Conservation (phyloP, 1,140 invertebrate genomes). For the Ctenoplectra terminalis region DNA sequence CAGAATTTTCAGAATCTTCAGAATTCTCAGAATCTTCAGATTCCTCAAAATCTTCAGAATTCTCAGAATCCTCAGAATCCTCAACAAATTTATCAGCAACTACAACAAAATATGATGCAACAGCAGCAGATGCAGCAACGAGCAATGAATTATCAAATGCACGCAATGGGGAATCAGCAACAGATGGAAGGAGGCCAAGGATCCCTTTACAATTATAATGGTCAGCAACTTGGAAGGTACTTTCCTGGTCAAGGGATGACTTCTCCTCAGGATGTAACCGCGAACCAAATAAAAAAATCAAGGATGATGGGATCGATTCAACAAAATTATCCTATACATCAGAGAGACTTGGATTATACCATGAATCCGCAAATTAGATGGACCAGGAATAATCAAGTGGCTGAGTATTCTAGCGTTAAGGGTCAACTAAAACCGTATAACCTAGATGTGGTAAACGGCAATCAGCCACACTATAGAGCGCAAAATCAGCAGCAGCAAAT, state of each 20-base stretch:
- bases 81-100: conserved; percentile 46
- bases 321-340: not conserved
- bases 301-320: not conserved
- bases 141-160: conserved; percentile 5
- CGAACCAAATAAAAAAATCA: conserved; percentile 35
- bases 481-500: not conserved
- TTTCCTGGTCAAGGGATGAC: conserved; percentile 46
- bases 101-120: conserved; percentile 36
- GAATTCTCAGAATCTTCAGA: conserved; percentile 27
- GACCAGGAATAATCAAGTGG: not conserved
- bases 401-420: not conserved
- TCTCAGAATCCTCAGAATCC: conserved; percentile 16
- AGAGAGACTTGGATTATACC: not conserved
- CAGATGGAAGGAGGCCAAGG: not conserved
- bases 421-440: not conserved
- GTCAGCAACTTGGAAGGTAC: not conserved
- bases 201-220: not conserved
- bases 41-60: conserved; percentile 29
- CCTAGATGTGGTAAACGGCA: not conserved
- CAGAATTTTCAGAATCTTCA: too few species aligned
- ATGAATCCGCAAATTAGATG: conserved; percentile 1
- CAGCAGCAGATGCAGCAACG: conserved; percentile 46
- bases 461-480: not conserved
- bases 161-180: conserved; percentile 16
- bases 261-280: conserved; percentile 50